Base-by-base conservation (phyloP, 1,140 invertebrate species). In the Teleopsis dalmanni region DNA sequence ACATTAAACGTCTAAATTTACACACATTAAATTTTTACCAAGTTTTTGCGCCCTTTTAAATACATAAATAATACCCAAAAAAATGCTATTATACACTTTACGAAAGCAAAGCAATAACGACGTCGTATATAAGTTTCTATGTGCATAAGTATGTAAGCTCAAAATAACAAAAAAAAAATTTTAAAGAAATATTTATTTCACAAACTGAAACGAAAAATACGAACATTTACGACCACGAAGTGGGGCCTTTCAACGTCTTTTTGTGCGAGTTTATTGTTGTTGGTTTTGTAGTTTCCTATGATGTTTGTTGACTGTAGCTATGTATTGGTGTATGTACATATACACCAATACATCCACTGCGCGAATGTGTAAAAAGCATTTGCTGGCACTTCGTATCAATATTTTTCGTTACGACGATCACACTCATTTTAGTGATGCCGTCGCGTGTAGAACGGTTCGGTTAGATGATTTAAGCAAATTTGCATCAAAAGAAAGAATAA, bases 321-420 rank as follows among this genome's bases (percentile, higher is more conserved):
- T 25, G 26, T 43, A 27, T 9, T 43, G 40, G 41, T 18, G 41
- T 27, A 18, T 29, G 14, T 18, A 37, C 23, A 29, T 21, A 43
- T 43, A 18, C 26, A 29, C 26, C 16, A 18, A 21, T 14, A 19
- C 34, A 38, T 18, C 41, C 37, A n/a, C n/a, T 35, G 40, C 27
- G 45, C 51, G 48, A 45, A 52, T 57, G 50, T 52, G 34, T 42
- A 54, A 35, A 33, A 13, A 49, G 47, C 53, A 38, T 48, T 22
- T 37, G 31, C 47, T 52, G 51, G 55, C 62, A 65, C 62, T 67
- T 62, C 61, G 64, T 59, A 56, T 56, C 62, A 67, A 63, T 65
- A 63, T 63, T 65, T 65, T 65, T 65, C 62, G 62, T 65, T 60
- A 67, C 61, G 63, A 67, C 64, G 64, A 67, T 67, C 64, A 60